Conservation (phyloP, 2,113 vertebrate species). For the Urocynchramus pylzowi region DNA sequence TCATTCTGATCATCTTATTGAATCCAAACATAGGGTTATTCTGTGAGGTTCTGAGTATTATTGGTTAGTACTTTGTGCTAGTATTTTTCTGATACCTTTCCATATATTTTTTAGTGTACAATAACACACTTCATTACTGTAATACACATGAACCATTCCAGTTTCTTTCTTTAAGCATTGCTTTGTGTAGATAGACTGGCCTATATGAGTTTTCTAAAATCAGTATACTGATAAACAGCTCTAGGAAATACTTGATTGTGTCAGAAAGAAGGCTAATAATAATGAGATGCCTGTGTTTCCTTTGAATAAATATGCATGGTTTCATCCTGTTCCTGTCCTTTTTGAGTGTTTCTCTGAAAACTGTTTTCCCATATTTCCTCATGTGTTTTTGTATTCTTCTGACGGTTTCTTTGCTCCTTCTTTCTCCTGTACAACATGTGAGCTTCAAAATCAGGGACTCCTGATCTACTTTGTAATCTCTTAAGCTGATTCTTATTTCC, state of each 20-base stretch:
- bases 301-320: background rate
- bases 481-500: background rate
- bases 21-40: background rate
- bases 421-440: background rate
- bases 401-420: background rate
- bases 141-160: background rate
- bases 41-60: background rate
- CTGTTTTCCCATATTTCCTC: background rate
- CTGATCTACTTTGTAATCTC: background rate
- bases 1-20: background rate
- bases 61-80: background rate
- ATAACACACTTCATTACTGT: background rate
- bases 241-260: background rate
- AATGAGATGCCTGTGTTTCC: background rate
- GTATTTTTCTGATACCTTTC: background rate
- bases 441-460: background rate
- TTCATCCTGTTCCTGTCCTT: background rate
- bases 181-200: background rate
- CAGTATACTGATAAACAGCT: background rate
- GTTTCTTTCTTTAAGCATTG: background rate
- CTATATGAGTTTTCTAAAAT: background rate
- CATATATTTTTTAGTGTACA: background rate
- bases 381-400: background rate
- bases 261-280: background rate
- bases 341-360: background rate